Evolutionary conservation across 2,888 invertebrate species (phyloP).

Genomic region (Zaprionus bogoriensis): DNA sequence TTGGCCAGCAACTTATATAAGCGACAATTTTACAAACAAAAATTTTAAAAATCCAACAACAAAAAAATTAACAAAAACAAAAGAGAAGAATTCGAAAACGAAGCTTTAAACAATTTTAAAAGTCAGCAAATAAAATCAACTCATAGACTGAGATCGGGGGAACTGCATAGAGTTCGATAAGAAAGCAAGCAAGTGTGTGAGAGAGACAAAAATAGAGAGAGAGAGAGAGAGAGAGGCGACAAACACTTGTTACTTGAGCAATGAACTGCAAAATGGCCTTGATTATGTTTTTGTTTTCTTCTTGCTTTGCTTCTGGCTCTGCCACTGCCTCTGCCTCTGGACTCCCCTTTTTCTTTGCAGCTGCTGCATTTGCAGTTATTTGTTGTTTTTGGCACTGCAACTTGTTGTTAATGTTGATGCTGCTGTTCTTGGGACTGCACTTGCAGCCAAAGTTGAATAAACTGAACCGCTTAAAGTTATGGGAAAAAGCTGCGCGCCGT

Average conservation of each 20-base stretch:
- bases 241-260: constrained; percentile 40
- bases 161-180: too few relatives aligned
- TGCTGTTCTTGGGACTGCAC: too few relatives aligned
- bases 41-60: too few relatives aligned
- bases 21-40: too few relatives aligned
- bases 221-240: background rate
- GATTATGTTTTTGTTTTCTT: constrained; percentile 11
- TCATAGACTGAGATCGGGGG: too few relatives aligned
- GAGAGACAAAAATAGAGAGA: too few relatives aligned
- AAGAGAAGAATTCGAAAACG: background rate
- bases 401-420: too few relatives aligned
- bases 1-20: too few relatives aligned
- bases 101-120: background rate
- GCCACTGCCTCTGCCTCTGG: constrained; percentile 1
- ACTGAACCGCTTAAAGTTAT: constrained; percentile 6
- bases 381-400: too few relatives aligned
- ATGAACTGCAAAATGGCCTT: constrained; percentile 37
- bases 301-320: constrained; percentile 5
- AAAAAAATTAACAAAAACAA: too few relatives aligned
- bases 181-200: too few relatives aligned
- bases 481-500: background rate
- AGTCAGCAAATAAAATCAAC: constrained; percentile 8
- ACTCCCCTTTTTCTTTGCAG: too few relatives aligned
- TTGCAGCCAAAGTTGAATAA: constrained; percentile 36
- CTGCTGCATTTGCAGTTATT: constrained; percentile 26